Conservation (phyloP, 1,140 invertebrate species). For the Melitaea cinxia region DNA sequence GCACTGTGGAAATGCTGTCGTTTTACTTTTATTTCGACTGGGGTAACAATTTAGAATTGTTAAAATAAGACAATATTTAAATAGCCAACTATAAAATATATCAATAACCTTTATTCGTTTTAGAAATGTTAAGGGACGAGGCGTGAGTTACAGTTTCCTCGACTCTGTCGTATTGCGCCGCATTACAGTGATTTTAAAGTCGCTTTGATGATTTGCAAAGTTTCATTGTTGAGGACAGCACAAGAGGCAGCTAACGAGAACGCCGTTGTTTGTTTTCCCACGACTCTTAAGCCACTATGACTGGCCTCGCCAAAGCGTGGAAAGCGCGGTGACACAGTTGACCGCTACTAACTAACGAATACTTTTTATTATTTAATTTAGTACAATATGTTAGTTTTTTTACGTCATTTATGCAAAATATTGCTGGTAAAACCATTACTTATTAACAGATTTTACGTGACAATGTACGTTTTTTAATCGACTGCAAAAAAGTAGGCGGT, state of each 20-base stretch:
- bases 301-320: constrained; percentile 22
- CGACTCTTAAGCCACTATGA: constrained; percentile 57
- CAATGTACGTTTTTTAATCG: no score
- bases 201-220: constrained; percentile 1
- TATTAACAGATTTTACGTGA: no score
- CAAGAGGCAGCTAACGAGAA: constrained; percentile 62
- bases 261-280: constrained; percentile 68
- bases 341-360: constrained; percentile 25
- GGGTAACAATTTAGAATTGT: no score
- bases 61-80: no score
- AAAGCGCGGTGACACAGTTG: constrained; percentile 31
- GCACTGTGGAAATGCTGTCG: no score
- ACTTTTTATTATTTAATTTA: constrained; percentile 17
- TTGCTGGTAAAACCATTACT: no score
- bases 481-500: no score
- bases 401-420: no score
- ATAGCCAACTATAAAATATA: no score
- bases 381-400: background rate
- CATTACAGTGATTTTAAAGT: background rate
- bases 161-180: background rate
- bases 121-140: background rate
- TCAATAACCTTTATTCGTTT: no score
- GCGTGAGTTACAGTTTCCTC: background rate
- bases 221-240: constrained; percentile 41
- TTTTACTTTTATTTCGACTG: no score